A percentile compares a stretch with the other conserved stretches of the same genome.
Conservation (phyloP, 1,140 invertebrate species). For the Eriosoma lanigerum region DNA sequence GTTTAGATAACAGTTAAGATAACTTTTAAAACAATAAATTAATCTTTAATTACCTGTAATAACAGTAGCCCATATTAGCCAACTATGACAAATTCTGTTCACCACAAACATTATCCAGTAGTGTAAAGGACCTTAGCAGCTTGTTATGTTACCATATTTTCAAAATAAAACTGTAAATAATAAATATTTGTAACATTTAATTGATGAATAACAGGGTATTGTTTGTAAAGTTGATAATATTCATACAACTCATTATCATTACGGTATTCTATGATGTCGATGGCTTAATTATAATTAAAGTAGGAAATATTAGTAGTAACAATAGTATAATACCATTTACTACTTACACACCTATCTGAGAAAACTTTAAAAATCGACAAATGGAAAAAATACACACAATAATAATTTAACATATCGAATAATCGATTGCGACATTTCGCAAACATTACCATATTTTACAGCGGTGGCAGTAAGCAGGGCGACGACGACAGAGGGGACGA, state of each 20-base stretch:
- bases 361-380: too few species aligned
- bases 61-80: slow-evolving; percentile 7
- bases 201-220: too few species aligned
- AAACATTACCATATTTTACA: slow-evolving; percentile 35
- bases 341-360: too few species aligned
- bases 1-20: too few species aligned
- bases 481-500: not conserved
- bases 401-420: not conserved
- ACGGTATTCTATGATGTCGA: too few species aligned
- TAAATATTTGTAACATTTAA: not conserved
- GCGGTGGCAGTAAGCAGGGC: not conserved
- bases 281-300: too few species aligned
- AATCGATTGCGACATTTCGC: slow-evolving; percentile 16
- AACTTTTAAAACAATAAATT: too few species aligned
- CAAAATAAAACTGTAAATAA: not conserved
- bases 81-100: not conserved
- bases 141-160: slow-evolving; percentile 14
- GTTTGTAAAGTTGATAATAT: too few species aligned
- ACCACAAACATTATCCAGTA: not conserved
- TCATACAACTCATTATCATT: too few species aligned
- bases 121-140: not conserved
- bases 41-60: slow-evolving; percentile 29
- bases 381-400: not conserved
- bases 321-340: too few species aligned
- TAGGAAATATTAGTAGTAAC: too few species aligned